Conservation (phyloP, 2,113 vertebrate species). For the Misgurnus anguillicaudatus region DNA sequence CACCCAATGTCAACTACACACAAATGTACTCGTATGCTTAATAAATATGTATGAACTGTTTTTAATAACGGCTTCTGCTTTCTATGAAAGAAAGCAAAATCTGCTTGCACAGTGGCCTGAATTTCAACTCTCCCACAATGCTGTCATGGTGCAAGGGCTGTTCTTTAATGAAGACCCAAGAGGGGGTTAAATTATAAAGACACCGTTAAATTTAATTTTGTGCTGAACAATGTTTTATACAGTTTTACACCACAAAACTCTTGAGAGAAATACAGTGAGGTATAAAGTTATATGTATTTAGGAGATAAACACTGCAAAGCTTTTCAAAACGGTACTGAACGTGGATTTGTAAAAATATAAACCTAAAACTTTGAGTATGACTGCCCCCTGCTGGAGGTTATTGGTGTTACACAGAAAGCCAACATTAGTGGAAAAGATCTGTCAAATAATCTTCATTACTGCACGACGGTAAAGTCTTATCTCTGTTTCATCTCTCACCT, state of each 20-base stretch:
- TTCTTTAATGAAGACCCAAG: slow-evolving; percentile 25
- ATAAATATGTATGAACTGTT: not conserved
- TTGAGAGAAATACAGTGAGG: not conserved
- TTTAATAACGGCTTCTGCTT: not conserved
- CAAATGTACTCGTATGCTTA: not conserved
- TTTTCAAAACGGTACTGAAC: not conserved
- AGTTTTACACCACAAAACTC: slow-evolving; percentile 3
- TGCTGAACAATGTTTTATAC: not conserved
- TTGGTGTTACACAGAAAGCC: not conserved
- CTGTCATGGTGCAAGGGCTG: not conserved
- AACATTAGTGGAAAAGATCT: not conserved
- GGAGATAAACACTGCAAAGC: not conserved
- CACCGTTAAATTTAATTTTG: slow-evolving; percentile 3
- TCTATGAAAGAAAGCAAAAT: not conserved
- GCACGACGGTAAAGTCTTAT: not conserved
- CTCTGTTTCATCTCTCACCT: not conserved
- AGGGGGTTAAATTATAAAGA: slow-evolving; percentile 14
- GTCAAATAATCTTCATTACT: not conserved
- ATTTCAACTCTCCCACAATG: slow-evolving; percentile 12
- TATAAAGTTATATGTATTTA: not conserved
- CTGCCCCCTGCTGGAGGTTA: slow-evolving; percentile 6
- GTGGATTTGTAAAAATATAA: not conserved
- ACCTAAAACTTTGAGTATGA: not conserved
- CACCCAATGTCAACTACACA: not conserved
- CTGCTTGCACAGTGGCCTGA: not conserved